These are phyloP conservation scores for Arrhopalites spinosus DNA, from an alignment of 2,888 invertebrate genomes.

Conservation along the genomic window DNA sequence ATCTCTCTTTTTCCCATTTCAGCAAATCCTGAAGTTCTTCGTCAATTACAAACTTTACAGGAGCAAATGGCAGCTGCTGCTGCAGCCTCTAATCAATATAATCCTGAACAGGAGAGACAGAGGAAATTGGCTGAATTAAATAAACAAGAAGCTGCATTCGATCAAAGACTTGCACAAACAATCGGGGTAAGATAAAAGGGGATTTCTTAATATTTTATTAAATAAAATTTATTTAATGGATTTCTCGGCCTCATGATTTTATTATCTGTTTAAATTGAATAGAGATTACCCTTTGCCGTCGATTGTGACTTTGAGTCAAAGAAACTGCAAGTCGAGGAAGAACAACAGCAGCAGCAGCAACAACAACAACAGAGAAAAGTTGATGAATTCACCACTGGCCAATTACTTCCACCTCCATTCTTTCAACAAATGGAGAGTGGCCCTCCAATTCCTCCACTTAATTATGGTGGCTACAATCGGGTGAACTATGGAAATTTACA, in stretches of 20 bases:
- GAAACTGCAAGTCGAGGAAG: slow-evolving; percentile 32
- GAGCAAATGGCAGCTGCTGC: slow-evolving; percentile 49
- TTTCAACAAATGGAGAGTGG: slow-evolving; percentile 49
- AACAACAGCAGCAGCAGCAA: slow-evolving; percentile 12
- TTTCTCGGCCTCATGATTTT: neutral
- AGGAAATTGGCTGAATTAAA: slow-evolving; percentile 72
- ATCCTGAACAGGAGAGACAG: slow-evolving; percentile 66
- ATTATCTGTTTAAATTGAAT: slow-evolving; percentile 38
- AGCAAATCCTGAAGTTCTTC: slow-evolving; percentile 84
- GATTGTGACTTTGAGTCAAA: slow-evolving; percentile 69
- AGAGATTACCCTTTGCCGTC: slow-evolving; percentile 70
- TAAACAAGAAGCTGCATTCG: slow-evolving; percentile 75
- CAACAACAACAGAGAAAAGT: slow-evolving; percentile 21
- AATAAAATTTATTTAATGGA: no score
- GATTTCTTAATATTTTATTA: slow-evolving; percentile 38
- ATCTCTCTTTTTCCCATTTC: no score
- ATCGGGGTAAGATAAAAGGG: slow-evolving; percentile 72
- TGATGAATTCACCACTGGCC: neutral
- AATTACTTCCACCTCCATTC: slow-evolving; percentile 52
- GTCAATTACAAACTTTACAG: slow-evolving; percentile 84
- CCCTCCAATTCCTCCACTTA: slow-evolving; percentile 33
- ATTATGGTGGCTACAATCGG: slow-evolving; percentile 29
- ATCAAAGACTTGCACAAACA: slow-evolving; percentile 75
- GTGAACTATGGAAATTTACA: neutral
- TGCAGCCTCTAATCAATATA: slow-evolving; percentile 51